Evolutionary conservation across 2,113 vertebrate genomes (phyloP).

Genomic region (Ophthalmolycus amberensis): DNA sequence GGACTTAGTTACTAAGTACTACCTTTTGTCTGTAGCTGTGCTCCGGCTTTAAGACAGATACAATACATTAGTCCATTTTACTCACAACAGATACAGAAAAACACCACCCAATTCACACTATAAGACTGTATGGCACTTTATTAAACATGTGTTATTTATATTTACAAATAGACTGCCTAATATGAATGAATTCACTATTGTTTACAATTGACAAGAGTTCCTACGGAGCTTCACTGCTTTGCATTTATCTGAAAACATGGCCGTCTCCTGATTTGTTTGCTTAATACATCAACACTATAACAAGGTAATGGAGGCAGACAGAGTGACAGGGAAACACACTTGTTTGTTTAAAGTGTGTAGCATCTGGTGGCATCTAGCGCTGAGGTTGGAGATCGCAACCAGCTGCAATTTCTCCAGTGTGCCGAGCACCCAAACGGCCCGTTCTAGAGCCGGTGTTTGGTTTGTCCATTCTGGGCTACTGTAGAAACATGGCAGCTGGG

Average conservation of each 20-base stretch:
- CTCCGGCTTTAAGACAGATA: not conserved
- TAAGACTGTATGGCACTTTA: slow-evolving; percentile 8
- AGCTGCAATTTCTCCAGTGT: not conserved
- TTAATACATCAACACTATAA: slow-evolving; percentile 8
- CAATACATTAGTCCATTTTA: not conserved
- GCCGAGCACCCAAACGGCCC: not conserved
- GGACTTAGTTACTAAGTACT: not conserved
- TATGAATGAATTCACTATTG: slow-evolving; percentile 11
- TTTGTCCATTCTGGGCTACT: not conserved
- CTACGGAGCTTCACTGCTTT: not conserved
- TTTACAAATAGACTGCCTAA: slow-evolving; percentile 41
- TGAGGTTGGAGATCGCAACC: not conserved
- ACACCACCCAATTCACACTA: slow-evolving; percentile 1
- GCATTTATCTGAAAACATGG: not conserved
- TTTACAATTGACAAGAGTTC: slow-evolving; percentile 25
- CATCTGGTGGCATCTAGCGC: not conserved
- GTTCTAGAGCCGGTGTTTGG: not conserved
- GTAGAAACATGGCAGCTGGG: not conserved
- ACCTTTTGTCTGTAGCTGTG: not conserved
- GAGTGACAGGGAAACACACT: not conserved
- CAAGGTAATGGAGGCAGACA: not conserved
- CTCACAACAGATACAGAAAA: not conserved
- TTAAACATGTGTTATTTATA: slow-evolving; percentile 30
- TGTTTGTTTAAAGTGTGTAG: not conserved
- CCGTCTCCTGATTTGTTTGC: slow-evolving; percentile 5